Percentiles rank a stretch among this genome's conserved stretches.
phyloP scores from a whole-genome alignment of 2,888 invertebrate species.

The Aporophyla nigra region DNA sequence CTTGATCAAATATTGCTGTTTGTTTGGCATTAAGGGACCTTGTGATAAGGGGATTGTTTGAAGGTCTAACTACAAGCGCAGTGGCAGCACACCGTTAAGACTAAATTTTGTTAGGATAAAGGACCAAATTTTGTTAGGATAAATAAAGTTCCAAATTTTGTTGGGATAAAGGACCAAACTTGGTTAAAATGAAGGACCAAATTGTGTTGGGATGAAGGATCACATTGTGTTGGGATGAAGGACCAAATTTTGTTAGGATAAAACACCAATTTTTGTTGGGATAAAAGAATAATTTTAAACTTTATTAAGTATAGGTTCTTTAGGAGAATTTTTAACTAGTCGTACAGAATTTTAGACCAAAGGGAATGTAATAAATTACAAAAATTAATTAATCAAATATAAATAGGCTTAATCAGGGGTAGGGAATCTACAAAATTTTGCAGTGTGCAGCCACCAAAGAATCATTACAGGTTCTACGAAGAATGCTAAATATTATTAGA shows the following conservation, averaged over 20 bases:
- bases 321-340: neutral
- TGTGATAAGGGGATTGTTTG: slow-evolving; percentile 54
- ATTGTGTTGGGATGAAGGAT: neutral
- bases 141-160: no score
- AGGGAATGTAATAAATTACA: neutral
- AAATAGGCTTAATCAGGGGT: neutral
- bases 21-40: slow-evolving; percentile 47
- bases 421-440: neutral
- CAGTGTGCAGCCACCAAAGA: slow-evolving; percentile 33
- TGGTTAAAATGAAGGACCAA: neutral
- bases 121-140: no score
- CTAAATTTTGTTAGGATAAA: neutral
- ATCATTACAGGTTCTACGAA: slow-evolving; percentile 37
- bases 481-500: slow-evolving; percentile 52
- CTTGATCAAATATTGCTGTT: slow-evolving; percentile 57
- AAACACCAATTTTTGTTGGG: neutral
- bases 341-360: neutral
- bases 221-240: neutral
- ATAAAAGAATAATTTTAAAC: neutral
- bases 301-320: neutral
- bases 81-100: slow-evolving; percentile 49
- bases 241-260: neutral
- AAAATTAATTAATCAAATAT: neutral
- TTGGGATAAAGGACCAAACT: neutral
- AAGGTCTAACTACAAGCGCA: slow-evolving; percentile 59